Percentiles rank a stretch among this genome's conserved stretches.
Conservation (phyloP, 2,797 vertebrate species). For the Chaunax sp. region DNA sequence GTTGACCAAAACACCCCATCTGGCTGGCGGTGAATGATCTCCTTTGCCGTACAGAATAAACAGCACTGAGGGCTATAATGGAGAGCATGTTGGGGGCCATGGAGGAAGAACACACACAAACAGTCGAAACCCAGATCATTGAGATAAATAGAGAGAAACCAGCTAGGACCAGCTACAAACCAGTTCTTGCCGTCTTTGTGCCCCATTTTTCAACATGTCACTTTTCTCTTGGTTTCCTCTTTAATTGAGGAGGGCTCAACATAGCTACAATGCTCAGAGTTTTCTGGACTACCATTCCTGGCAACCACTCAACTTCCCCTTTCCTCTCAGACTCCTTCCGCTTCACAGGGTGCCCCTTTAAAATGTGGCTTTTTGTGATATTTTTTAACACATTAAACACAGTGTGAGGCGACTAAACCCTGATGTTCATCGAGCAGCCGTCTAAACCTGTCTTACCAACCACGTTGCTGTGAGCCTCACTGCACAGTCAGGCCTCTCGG, state of each 20-base stretch:
- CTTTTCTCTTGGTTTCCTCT: slow-evolving; percentile 70
- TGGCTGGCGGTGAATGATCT: slow-evolving; percentile 72
- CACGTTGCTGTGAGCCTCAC: slow-evolving; percentile 63
- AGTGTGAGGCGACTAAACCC: slow-evolving; percentile 63
- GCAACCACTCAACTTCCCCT: slow-evolving; percentile 61
- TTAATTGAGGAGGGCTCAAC: slow-evolving; percentile 76
- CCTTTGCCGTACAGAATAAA: slow-evolving; percentile 73
- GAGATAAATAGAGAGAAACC: slow-evolving; percentile 81
- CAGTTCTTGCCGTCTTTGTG: slow-evolving; percentile 79
- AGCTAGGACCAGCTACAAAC: slow-evolving; percentile 85
- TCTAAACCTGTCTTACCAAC: slow-evolving; percentile 57
- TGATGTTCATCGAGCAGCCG: slow-evolving; percentile 42
- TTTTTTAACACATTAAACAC: slow-evolving; percentile 56
- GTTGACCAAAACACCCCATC: slow-evolving; percentile 60
- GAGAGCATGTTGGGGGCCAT: slow-evolving; percentile 52
- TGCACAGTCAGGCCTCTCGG: slow-evolving; percentile 70
- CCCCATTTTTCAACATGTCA: slow-evolving; percentile 74
- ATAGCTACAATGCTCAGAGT: slow-evolving; percentile 64
- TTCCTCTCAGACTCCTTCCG: slow-evolving; percentile 48
- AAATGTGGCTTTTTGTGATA: slow-evolving; percentile 55
- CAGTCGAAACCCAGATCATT: slow-evolving; percentile 56
- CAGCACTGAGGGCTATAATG: slow-evolving; percentile 51
- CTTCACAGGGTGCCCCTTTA: slow-evolving; percentile 55
- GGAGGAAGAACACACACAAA: slow-evolving; percentile 66
- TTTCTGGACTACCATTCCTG: slow-evolving; percentile 67